These are phyloP conservation scores for Nothoprocta perdicaria DNA, from an alignment of 2,113 vertebrate genomes.

Conservation along the genomic window DNA sequence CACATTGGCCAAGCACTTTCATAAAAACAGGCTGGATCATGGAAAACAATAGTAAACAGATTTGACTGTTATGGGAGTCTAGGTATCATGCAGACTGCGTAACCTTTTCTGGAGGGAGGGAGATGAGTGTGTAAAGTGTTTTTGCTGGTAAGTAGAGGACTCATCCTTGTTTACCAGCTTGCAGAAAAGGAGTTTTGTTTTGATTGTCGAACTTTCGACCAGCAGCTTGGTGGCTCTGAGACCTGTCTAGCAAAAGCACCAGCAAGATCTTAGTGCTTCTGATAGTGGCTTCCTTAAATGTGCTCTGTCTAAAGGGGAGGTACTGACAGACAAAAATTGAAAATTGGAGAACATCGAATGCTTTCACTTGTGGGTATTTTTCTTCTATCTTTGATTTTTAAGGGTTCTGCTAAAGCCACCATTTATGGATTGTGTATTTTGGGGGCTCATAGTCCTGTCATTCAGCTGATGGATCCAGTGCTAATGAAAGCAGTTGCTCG, in stretches of 20 bases:
- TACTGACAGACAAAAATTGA: neutral
- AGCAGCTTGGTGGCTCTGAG: constrained; percentile 9
- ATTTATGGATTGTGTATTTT: neutral
- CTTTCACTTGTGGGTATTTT: neutral
- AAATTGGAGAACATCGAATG: neutral
- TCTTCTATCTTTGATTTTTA: neutral
- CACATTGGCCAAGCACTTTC: constrained; percentile 8
- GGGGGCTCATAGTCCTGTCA: neutral
- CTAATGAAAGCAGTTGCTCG: neutral
- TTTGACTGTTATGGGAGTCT: neutral
- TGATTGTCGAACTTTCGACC: neutral
- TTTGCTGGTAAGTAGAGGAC: neutral
- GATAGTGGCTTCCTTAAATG: neutral
- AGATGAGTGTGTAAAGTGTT: neutral
- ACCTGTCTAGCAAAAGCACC: constrained; percentile 22
- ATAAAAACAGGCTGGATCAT: constrained; percentile 40
- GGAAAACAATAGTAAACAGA: constrained; percentile 23
- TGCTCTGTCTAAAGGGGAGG: neutral
- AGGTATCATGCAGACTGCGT: neutral
- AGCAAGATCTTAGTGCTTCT: neutral
- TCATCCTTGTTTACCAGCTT: constrained; percentile 10
- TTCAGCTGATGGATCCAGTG: neutral
- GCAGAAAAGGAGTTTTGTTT: constrained; percentile 47
- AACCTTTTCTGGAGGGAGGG: neutral
- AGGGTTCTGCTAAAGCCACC: neutral